A percentile compares a stretch with the other conserved stretches of the same genome.
Conservation (phyloP, 2,113 vertebrate species). For the Phalacrocorax pelagicus region DNA sequence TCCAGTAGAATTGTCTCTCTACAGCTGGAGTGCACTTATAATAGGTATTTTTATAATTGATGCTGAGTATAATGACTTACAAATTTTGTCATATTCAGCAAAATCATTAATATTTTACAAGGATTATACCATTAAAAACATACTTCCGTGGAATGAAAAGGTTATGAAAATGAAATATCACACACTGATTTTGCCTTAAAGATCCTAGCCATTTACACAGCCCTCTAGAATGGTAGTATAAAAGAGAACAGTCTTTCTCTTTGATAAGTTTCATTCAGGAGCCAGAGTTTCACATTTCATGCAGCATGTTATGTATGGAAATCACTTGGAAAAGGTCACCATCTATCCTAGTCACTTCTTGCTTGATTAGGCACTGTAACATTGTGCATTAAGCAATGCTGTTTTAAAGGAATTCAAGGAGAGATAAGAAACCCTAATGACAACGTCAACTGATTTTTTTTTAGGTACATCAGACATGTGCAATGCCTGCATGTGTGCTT, state of each 20-base stretch:
- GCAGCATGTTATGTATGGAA: neutral
- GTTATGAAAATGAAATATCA: slow-evolving; percentile 39
- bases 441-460: neutral
- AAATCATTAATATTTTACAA: slow-evolving; percentile 50
- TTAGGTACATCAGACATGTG: neutral
- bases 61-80: slow-evolving; percentile 21
- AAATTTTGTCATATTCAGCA: slow-evolving; percentile 39
- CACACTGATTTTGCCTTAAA: neutral
- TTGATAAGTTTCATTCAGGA: slow-evolving; percentile 19
- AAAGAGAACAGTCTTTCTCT: neutral
- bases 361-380: neutral
- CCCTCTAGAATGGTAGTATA: neutral
- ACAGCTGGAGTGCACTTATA: slow-evolving; percentile 15
- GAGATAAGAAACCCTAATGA: neutral
- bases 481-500: neutral
- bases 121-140: slow-evolving; percentile 35
- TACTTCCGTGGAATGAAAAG: neutral
- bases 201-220: neutral
- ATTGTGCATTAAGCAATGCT: neutral
- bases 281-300: neutral
- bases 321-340: slow-evolving; percentile 7
- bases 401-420: neutral
- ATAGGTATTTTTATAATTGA: slow-evolving; percentile 34
- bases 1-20: neutral
- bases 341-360: neutral